Evolutionary conservation across 1,140 invertebrate species (phyloP).

Genomic region (Aleiodes sp.): DNA sequence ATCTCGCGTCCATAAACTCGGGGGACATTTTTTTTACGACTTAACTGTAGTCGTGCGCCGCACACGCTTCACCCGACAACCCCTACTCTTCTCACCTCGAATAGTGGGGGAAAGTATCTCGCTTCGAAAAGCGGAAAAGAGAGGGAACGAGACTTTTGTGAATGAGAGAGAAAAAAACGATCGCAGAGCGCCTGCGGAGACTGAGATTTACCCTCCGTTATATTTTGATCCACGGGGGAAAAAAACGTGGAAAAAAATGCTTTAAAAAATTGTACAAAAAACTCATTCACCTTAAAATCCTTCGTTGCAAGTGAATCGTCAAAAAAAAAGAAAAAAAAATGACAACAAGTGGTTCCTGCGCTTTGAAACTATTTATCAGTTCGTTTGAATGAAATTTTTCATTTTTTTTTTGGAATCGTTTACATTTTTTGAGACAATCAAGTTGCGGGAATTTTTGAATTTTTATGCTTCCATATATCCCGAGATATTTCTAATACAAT

Average conservation of each 20-base stretch:
- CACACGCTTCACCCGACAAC: neutral
- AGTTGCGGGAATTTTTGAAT: neutral
- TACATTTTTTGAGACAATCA: neutral
- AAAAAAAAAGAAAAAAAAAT: neutral
- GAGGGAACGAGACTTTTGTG: neutral
- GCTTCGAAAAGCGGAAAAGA: neutral
- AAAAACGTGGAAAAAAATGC: constrained; percentile 10
- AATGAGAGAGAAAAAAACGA: neutral
- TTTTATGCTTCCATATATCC: neutral
- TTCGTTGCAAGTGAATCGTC: neutral
- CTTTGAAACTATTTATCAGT: neutral
- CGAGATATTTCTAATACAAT: neutral
- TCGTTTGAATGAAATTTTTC: constrained; percentile 6
- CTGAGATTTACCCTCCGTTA: neutral
- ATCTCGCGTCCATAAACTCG: neutral
- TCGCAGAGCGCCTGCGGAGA: neutral
- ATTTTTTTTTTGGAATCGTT: neutral
- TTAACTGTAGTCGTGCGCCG: neutral
- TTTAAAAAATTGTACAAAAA: constrained; percentile 15
- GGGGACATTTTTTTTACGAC: constrained; percentile 12
- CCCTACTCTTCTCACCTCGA: too few species aligned
- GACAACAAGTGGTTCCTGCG: neutral
- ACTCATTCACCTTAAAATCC: constrained; percentile 18
- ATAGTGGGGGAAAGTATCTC: too few species aligned
- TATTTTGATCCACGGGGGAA: neutral